Evolutionary conservation across 1,140 invertebrate species (phyloP).

Genomic region (Drosophila santomea): DNA sequence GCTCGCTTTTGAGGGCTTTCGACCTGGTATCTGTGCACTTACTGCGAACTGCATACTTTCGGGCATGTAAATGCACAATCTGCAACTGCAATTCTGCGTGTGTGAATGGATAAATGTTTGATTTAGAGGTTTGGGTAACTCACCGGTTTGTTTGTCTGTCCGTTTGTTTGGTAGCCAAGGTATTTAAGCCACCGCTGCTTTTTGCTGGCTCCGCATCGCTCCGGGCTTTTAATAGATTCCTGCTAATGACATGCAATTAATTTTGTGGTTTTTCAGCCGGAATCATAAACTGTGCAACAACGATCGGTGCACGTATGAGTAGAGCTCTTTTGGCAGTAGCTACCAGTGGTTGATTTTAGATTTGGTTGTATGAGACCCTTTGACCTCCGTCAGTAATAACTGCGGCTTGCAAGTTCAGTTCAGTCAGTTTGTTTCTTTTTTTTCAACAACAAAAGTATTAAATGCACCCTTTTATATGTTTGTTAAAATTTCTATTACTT

Average conservation of each 20-base stretch:
- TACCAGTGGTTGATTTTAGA: background rate
- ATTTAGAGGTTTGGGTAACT: constrained; percentile 50
- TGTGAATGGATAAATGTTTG: constrained; percentile 60
- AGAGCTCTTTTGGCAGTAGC: background rate
- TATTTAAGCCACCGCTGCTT: constrained; percentile 46
- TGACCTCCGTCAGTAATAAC: no score
- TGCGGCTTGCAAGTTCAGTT: no score
- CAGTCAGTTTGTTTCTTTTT: no score
- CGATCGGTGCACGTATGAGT: background rate
- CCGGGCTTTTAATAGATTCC: constrained; percentile 58
- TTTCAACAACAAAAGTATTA: no score
- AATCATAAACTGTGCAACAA: constrained; percentile 16
- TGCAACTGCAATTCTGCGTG: background rate
- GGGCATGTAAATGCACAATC: constrained; percentile 45
- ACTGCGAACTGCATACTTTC: constrained; percentile 49
- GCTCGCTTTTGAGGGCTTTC: constrained; percentile 28
- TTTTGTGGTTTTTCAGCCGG: constrained; percentile 57
- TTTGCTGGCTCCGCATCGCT: constrained; percentile 4
- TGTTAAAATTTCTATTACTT: no score
- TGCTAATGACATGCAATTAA: constrained; percentile 76
- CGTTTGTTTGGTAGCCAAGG: constrained; percentile 39
- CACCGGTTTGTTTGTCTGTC: constrained; percentile 17
- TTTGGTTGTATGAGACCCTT: no score
- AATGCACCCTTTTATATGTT: no score
- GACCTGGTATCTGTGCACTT: constrained; percentile 16